These are phyloP conservation scores for Eustalomyia histrio DNA, from an alignment of 2,888 invertebrate genomes.

Conservation along the genomic window DNA sequence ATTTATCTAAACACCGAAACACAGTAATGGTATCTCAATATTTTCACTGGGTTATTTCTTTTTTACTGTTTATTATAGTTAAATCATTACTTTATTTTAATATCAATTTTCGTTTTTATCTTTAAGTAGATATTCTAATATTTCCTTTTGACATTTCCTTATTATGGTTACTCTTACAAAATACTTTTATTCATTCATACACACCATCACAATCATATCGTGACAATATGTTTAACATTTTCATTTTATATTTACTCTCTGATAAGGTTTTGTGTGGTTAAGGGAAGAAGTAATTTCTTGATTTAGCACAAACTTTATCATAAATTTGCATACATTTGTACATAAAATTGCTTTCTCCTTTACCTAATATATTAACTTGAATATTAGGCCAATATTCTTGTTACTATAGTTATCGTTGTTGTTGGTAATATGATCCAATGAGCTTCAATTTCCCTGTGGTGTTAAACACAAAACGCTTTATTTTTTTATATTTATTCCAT, in stretches of 20 bases:
- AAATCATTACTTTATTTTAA: conserved; percentile 19
- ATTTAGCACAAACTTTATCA: too few species aligned
- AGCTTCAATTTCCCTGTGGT: conserved; percentile 60
- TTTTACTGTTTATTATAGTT: not conserved
- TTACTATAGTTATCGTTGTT: conserved; percentile 27
- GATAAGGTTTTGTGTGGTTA: conserved; percentile 5
- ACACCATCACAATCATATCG: conserved; percentile 52
- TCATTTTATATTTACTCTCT: conserved; percentile 27
- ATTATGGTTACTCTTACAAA: conserved; percentile 29
- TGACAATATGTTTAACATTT: conserved; percentile 57
- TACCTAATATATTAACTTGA: not conserved
- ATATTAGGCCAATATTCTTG: conserved; percentile 38
- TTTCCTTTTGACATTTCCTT: conserved; percentile 62
- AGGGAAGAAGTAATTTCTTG: not conserved
- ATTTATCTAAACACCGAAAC: too few species aligned
- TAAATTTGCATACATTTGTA: too few species aligned
- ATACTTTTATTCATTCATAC: conserved; percentile 29
- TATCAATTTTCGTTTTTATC: conserved; percentile 50
- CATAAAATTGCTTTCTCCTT: not conserved
- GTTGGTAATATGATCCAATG: conserved; percentile 55
- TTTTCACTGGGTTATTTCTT: too few species aligned
- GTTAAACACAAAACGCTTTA: conserved; percentile 50
- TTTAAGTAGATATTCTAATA: conserved; percentile 46
- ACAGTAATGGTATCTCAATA: too few species aligned
- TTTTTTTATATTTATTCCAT: conserved; percentile 6